Evolutionary conservation across 2,797 vertebrate species (phyloP).

Genomic region (Coilia nasus): DNA sequence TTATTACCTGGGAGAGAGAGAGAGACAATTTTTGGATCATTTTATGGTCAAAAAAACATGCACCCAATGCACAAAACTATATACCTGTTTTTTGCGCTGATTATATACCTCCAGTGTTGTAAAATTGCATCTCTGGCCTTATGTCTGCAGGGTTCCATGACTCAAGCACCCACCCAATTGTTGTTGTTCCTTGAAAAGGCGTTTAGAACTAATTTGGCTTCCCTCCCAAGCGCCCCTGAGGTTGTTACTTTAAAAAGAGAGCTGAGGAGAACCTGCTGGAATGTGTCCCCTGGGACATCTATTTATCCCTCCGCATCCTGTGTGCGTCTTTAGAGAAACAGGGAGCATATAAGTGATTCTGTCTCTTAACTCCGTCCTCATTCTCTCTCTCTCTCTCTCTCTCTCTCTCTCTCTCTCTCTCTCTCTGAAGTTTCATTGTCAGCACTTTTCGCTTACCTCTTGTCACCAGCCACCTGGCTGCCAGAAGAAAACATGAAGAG

Average conservation of each 20-base stretch:
- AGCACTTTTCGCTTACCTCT: slow-evolving; percentile 38
- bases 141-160: slow-evolving; percentile 3
- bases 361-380: slow-evolving; percentile 6
- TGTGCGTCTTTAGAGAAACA: slow-evolving; percentile 8
- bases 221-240: slow-evolving; percentile 1
- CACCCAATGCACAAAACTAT: neutral
- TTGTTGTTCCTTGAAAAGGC: neutral
- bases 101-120: neutral
- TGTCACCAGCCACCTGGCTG: slow-evolving; percentile 47
- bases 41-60: neutral
- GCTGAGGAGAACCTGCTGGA: slow-evolving; percentile 17
- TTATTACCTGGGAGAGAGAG: neutral
- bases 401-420: slow-evolving; percentile 28
- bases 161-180: neutral
- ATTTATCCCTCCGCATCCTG: slow-evolving; percentile 9
- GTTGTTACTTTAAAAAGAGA: slow-evolving; percentile 16
- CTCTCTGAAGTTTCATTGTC: slow-evolving; percentile 44
- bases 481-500: slow-evolving; percentile 34
- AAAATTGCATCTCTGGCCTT: neutral
- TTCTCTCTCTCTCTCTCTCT: slow-evolving; percentile 12
- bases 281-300: slow-evolving; percentile 12
- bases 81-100: neutral
- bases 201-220: slow-evolving; percentile 21
- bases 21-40: neutral
- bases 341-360: neutral